Evolutionary conservation across 1,140 invertebrate species (phyloP), one percentile per base, ranked within the genome.

Genomic region (Eumaeus atala): DNA sequence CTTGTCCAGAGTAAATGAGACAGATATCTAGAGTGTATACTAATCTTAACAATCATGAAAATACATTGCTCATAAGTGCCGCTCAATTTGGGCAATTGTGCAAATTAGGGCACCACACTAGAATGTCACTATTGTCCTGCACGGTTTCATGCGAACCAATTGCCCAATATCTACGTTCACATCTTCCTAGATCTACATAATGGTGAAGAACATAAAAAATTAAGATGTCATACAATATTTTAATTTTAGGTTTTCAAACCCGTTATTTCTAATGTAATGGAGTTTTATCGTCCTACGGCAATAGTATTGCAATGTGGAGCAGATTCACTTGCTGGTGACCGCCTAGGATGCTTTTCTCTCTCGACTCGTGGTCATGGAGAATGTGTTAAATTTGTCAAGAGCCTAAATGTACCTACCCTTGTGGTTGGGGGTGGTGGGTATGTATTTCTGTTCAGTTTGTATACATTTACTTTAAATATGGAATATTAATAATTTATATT

Each of bases 251-350:
- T 98, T 0, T 99, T 99, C 70, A 98, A 98, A 74, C 96, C 97
- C 3, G 93, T 97, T 0, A 97, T 99, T 58, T 93, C 92, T 1
- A 92, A 93, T 70, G 97, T 99, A 0, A 98, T 99, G 92, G 95
- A 99, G 70, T 98, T 95, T 76, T 99, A 97, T 80, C 92, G 95
- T 62, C 98, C 98, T 0, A 97, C 96, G 0, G 97, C 96, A 12
- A 99, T 99, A 75, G 97, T 99, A 0, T 85, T 99, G 1, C 97
- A 98, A 78, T 99, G 98, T 89, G 98, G 98, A 0, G 97, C 98
- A 0, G 98, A 99, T 88, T 99, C 98, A 0, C 88, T 99, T 10
- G 97, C 96, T 0, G 95, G 96, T 50, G 98, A 99, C 86, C 90
- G 98, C 57, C 89, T 97, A 0, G 90, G 89, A 0, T 90, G 89